These are phyloP conservation scores for Zeugodacus cucurbitae DNA, from an alignment of 1,140 invertebrate genomes.

Conservation along the genomic window DNA sequence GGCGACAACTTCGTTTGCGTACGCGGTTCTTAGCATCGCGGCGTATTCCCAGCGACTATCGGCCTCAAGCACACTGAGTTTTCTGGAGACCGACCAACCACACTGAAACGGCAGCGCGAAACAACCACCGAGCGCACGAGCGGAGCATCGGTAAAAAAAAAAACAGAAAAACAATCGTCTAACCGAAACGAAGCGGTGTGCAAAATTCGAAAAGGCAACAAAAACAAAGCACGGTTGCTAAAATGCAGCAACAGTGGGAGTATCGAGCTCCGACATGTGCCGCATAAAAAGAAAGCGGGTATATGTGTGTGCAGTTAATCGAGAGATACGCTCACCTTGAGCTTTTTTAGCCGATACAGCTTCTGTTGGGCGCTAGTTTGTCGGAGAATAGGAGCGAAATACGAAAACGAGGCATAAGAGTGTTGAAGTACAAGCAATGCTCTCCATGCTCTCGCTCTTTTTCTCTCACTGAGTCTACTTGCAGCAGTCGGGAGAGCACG, in stretches of 20 bases:
- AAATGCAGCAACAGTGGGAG: not conserved
- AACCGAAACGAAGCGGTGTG: not conserved
- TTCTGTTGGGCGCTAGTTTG: not conserved
- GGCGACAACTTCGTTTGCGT: constrained; percentile 41
- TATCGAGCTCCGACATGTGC: not conserved
- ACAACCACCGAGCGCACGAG: not conserved
- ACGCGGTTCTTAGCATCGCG: constrained; percentile 64
- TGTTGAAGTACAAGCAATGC: not conserved
- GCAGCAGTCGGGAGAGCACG: not conserved
- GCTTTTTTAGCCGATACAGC: constrained; percentile 25
- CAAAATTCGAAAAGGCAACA: not conserved
- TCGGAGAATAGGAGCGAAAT: not conserved
- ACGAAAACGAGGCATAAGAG: not conserved
- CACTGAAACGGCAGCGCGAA: not conserved
- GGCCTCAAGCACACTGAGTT: constrained; percentile 51
- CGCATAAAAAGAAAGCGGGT: not conserved
- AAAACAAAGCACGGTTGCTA: not conserved
- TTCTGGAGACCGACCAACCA: constrained; percentile 58
- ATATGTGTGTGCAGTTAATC: not conserved
- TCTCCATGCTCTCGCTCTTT: not conserved
- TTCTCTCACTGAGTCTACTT: not conserved
- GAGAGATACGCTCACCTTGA: not conserved
- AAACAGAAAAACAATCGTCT: not conserved
- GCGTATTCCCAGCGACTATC: constrained; percentile 65
- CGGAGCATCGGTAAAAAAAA: not conserved